phyloP scores from a whole-genome alignment of 2,797 vertebrate species.

The Sebastes trivittatus region DNA sequence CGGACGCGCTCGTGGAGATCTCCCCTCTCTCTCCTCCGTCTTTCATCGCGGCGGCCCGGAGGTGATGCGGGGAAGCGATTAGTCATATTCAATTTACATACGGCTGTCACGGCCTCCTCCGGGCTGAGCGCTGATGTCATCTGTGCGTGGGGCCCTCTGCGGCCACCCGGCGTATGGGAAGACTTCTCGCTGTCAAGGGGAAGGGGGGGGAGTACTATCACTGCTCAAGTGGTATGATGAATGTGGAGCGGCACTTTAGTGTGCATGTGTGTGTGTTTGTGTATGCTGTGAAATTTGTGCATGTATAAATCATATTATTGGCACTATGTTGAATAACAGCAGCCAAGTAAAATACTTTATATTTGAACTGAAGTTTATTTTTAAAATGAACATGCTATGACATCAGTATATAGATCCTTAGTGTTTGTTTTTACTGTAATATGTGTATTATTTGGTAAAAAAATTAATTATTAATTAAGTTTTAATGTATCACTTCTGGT shows the following conservation, averaged over 20 bases:
- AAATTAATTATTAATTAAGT: no score
- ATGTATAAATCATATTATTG: neutral
- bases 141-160: conserved; percentile 53
- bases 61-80: conserved; percentile 79
- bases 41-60: conserved; percentile 71
- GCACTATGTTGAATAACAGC: neutral
- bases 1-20: conserved; percentile 22
- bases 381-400: no score
- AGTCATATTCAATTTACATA: conserved; percentile 86
- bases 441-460: no score
- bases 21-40: conserved; percentile 48
- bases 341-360: no score
- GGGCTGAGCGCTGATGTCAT: conserved; percentile 77
- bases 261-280: conserved; percentile 25
- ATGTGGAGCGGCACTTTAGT: conserved; percentile 56
- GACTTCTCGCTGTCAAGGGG: conserved; percentile 49
- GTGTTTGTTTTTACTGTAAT: no score
- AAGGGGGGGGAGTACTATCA: conserved; percentile 20
- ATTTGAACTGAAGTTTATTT: no score
- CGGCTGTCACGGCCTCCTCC: conserved; percentile 76
- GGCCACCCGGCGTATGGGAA: conserved; percentile 71
- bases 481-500: neutral
- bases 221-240: conserved; percentile 50
- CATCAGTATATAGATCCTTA: no score
- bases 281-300: conserved; percentile 5